Evolutionary conservation across 2,797 vertebrate genomes (phyloP).

Genomic region (Rhincodon typus): DNA sequence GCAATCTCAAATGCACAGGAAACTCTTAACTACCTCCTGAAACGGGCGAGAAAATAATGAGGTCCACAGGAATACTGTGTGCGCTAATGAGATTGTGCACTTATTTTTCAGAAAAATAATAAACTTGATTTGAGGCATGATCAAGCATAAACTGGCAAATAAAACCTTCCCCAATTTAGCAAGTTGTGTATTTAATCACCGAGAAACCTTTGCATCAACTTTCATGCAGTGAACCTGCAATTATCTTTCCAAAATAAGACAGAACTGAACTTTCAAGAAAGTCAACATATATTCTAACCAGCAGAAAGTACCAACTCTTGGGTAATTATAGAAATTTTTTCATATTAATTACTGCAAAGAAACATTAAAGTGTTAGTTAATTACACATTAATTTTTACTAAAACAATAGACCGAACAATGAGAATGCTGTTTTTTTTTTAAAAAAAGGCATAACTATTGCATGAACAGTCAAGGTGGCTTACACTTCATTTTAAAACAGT

Average conservation of each 20-base stretch:
- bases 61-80: no score
- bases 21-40: no score
- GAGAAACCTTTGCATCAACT: not conserved
- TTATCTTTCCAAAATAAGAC: not conserved
- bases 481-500: not conserved
- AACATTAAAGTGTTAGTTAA: not conserved
- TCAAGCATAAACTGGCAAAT: not conserved
- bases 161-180: not conserved
- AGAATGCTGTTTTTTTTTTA: not conserved
- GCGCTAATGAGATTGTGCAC: no score
- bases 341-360: not conserved
- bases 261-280: not conserved
- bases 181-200: not conserved
- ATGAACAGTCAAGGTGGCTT: no score
- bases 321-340: not conserved
- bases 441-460: not conserved
- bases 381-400: not conserved
- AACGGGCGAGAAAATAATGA: no score
- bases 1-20: not conserved
- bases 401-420: no score
- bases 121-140: no score
- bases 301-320: not conserved
- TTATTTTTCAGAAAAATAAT: no score
- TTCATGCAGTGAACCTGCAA: not conserved
- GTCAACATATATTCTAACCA: not conserved